phyloP scores from a whole-genome alignment of 37 sponge, comb jelly and placozoan genomes.

The Agelas oroides region DNA sequence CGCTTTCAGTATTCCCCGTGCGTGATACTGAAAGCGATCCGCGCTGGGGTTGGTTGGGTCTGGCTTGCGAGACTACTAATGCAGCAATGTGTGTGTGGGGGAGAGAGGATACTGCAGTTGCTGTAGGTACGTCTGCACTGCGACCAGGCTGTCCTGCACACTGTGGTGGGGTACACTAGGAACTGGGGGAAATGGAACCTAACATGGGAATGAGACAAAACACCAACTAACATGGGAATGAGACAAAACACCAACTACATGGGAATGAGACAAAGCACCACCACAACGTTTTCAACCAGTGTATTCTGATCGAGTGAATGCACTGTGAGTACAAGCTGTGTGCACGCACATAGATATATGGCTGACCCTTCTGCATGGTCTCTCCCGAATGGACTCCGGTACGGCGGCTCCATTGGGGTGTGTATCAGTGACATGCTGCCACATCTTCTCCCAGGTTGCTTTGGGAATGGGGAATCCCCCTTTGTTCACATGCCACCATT shows the following conservation, averaged over 20 bases:
- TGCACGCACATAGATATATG: too few species aligned
- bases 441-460: slow-evolving; percentile 88
- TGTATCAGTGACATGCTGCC: slow-evolving; percentile 66
- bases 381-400: slow-evolving; percentile 67
- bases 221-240: too few species aligned
- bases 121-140: slow-evolving; percentile 56
- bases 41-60: too few species aligned
- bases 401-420: slow-evolving; percentile 77
- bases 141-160: neutral
- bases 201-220: too few species aligned
- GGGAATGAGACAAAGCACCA: neutral
- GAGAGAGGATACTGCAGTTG: slow-evolving; percentile 61
- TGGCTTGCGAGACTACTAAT: too few species aligned
- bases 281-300: neutral
- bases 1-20: too few species aligned
- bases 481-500: slow-evolving; percentile 93
- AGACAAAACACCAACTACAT: too few species aligned
- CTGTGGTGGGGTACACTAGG: slow-evolving; percentile 15
- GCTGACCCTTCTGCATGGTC: slow-evolving; percentile 35
- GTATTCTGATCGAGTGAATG: too few species aligned
- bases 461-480: slow-evolving; percentile 85
- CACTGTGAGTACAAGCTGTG: too few species aligned
- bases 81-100: neutral
- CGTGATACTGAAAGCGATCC: neutral
- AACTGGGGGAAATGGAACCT: slow-evolving; percentile 30